phyloP scores from a whole-genome alignment of 2,113 vertebrate genomes.

The Ovibos moschatus region DNA sequence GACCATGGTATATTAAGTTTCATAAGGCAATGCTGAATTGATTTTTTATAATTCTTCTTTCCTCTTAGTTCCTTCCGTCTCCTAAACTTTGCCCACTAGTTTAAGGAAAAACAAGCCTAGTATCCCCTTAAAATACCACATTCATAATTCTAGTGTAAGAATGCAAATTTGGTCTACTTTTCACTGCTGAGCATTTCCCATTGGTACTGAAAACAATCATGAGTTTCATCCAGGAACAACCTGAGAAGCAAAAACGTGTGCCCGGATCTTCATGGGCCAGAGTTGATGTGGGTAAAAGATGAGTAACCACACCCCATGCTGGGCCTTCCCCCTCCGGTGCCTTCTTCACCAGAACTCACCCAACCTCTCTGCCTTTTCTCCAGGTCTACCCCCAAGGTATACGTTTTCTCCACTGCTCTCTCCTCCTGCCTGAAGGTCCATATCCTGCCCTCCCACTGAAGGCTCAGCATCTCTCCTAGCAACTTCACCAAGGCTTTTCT shows the following conservation, averaged over 20 bases:
- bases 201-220: not conserved
- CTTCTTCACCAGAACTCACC: not conserved
- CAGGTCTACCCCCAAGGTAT: not conserved
- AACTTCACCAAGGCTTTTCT: not conserved
- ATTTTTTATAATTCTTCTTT: conserved; percentile 26
- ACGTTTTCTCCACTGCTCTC: not conserved
- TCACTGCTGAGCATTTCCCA: not conserved
- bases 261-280: not conserved
- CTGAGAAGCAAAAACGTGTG: not conserved
- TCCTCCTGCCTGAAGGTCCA: not conserved
- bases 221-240: not conserved
- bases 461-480: not conserved
- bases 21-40: not conserved
- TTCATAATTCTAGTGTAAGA: not conserved
- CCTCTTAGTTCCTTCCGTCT: not conserved
- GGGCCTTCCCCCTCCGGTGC: not conserved
- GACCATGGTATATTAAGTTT: not conserved
- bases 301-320: not conserved
- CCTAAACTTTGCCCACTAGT: not conserved
- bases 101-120: not conserved
- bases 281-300: not conserved
- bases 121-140: not conserved
- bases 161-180: not conserved
- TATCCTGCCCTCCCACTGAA: not conserved
- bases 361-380: not conserved